Percentiles rank a stretch among this genome's conserved stretches.
Evolutionary conservation across 2,113 vertebrate genomes (phyloP).

Genomic region (Hassar affinis): DNA sequence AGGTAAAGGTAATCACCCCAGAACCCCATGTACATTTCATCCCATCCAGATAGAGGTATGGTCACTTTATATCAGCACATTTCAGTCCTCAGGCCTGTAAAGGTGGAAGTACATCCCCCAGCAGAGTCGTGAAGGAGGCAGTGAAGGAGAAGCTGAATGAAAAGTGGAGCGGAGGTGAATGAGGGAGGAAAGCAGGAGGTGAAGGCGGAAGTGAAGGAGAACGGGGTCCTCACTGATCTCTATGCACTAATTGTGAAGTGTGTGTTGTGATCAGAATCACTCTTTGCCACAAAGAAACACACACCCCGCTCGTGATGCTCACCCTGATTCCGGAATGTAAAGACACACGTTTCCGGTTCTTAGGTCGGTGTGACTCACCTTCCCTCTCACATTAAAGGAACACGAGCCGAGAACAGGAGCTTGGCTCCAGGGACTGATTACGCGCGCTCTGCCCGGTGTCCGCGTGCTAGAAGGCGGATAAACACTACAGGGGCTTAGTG

Average conservation of each 20-base stretch:
- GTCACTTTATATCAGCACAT: no score
- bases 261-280: conserved; percentile 72
- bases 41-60: no score
- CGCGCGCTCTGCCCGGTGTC: conserved; percentile 23
- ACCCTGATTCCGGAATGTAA: neutral
- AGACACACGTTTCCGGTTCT: neutral
- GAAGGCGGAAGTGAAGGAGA: conserved; percentile 5
- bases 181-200: neutral
- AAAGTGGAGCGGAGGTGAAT: neutral
- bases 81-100: no score
- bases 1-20: no score
- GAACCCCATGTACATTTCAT: no score
- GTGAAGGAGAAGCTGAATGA: no score
- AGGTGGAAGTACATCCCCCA: no score
- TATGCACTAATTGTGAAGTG: conserved; percentile 75
- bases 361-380: conserved; percentile 8
- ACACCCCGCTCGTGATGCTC: neutral
- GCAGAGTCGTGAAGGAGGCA: no score
- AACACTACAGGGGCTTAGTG: neutral
- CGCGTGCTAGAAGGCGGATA: neutral
- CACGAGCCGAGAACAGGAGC: neutral
- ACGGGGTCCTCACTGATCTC: conserved; percentile 57
- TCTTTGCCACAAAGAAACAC: conserved; percentile 11
- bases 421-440: neutral
- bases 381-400: neutral